phyloP scores from a whole-genome alignment of 2,888 invertebrate species.

The Synergus umbraculus region DNA sequence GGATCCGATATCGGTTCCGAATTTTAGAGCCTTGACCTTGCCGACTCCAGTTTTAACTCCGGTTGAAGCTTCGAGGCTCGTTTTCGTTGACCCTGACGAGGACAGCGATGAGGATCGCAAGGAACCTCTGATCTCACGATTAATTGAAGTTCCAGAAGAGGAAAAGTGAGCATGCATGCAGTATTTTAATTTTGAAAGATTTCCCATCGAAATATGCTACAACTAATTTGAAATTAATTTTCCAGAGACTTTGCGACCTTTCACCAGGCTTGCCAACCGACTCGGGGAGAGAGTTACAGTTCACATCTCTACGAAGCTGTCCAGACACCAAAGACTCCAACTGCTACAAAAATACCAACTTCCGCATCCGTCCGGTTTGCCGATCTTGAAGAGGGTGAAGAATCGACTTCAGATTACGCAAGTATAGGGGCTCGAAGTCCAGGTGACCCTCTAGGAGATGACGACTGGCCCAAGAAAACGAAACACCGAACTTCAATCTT shows the following conservation, averaged over 20 bases:
- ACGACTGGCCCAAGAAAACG: slow-evolving; percentile 68
- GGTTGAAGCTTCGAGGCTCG: slow-evolving; percentile 83
- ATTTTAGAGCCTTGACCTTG: slow-evolving; percentile 83
- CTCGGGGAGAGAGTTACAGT: slow-evolving; percentile 80
- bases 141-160: slow-evolving; percentile 74
- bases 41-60: slow-evolving; percentile 84
- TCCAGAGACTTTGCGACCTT: slow-evolving; percentile 77
- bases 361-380: slow-evolving; percentile 82
- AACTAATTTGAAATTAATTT: slow-evolving; percentile 31
- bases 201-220: background rate
- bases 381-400: slow-evolving; percentile 79
- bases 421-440: slow-evolving; percentile 82
- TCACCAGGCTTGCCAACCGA: slow-evolving; percentile 80
- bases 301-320: slow-evolving; percentile 80
- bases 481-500: slow-evolving; percentile 64
- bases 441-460: slow-evolving; percentile 74
- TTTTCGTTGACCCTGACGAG: slow-evolving; percentile 84
- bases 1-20: slow-evolving; percentile 87
- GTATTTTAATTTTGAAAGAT: background rate
- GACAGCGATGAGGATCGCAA: slow-evolving; percentile 79
- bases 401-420: slow-evolving; percentile 87
- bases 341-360: slow-evolving; percentile 77
- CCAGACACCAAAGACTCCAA: slow-evolving; percentile 75
- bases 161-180: slow-evolving; percentile 57
- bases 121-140: slow-evolving; percentile 70